phyloP scores from a whole-genome alignment of 1,140 invertebrate genomes.

The Paracyclopina nana region DNA sequence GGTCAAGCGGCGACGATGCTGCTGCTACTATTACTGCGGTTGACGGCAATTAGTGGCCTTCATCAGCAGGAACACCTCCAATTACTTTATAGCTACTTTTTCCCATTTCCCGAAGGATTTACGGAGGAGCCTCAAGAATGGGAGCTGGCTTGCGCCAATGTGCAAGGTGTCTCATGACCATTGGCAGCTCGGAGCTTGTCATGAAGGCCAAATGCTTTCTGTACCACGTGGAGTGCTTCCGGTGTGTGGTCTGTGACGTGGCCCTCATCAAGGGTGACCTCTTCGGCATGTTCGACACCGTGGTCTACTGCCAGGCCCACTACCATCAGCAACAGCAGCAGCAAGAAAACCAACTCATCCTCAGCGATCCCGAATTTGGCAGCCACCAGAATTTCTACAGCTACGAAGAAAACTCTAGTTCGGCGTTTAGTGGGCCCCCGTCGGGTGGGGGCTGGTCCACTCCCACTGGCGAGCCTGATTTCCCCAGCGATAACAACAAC shows the following conservation, averaged over 20 bases:
- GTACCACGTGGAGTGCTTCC: constrained; percentile 78
- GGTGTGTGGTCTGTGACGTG: constrained; percentile 9
- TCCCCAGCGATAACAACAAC: constrained; percentile 2
- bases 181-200: constrained; percentile 90
- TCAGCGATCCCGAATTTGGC: background rate
- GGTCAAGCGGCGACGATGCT: too few relatives aligned
- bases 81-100: too few relatives aligned
- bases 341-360: background rate
- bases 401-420: too few relatives aligned
- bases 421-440: too few relatives aligned
- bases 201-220: constrained; percentile 92
- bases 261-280: constrained; percentile 17
- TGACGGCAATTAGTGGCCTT: too few relatives aligned
- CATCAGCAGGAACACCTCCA: too few relatives aligned
- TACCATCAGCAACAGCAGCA: constrained; percentile 34
- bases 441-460: too few relatives aligned
- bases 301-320: constrained; percentile 58
- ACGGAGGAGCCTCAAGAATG: too few relatives aligned
- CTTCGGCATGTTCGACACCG: constrained; percentile 37
- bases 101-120: too few relatives aligned
- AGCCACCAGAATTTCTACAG: background rate
- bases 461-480: too few relatives aligned
- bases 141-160: constrained; percentile 39
- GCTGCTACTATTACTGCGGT: too few relatives aligned
- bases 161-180: constrained; percentile 74